phyloP scores from a whole-genome alignment of 2,113 vertebrate species.

The Platycercus adscitus region DNA sequence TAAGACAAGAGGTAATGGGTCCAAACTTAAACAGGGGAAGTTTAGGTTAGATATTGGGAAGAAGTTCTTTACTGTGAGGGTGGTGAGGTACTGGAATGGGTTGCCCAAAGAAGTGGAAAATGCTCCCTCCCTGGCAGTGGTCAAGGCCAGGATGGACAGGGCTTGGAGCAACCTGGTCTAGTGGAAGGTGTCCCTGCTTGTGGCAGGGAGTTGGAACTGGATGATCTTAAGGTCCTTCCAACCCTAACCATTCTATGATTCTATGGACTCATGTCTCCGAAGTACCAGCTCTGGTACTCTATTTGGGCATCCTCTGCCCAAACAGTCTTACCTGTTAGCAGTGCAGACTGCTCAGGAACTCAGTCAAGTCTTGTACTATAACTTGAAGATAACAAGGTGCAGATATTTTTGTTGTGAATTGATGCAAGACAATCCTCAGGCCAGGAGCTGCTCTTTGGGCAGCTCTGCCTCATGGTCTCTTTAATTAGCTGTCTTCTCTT shows the following conservation, averaged over 20 bases:
- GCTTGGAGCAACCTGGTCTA: not conserved
- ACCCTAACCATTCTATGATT: not conserved
- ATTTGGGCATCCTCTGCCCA: not conserved
- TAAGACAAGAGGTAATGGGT: not conserved
- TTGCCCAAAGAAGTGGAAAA: not conserved
- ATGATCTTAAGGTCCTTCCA: not conserved
- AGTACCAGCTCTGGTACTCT: not conserved
- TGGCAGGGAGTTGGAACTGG: not conserved
- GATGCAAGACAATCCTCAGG: not conserved
- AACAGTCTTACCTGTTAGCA: not conserved
- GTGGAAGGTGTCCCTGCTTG: not conserved
- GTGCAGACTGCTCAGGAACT: not conserved
- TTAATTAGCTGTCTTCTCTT: not conserved
- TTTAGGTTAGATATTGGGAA: not conserved
- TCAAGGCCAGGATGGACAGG: not conserved
- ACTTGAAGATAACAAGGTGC: not conserved
- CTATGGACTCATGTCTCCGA: not conserved
- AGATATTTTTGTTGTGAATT: not conserved
- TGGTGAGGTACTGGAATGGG: not conserved
- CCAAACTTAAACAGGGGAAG: not conserved
- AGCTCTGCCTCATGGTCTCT: not conserved
- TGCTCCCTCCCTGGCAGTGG: not conserved
- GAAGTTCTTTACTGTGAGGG: not conserved
- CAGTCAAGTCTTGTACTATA: not conserved
- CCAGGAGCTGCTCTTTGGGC: not conserved